These are phyloP conservation scores for Eupithecia pulchellata DNA, from an alignment of 2,888 invertebrate species.

Conservation along the genomic window DNA sequence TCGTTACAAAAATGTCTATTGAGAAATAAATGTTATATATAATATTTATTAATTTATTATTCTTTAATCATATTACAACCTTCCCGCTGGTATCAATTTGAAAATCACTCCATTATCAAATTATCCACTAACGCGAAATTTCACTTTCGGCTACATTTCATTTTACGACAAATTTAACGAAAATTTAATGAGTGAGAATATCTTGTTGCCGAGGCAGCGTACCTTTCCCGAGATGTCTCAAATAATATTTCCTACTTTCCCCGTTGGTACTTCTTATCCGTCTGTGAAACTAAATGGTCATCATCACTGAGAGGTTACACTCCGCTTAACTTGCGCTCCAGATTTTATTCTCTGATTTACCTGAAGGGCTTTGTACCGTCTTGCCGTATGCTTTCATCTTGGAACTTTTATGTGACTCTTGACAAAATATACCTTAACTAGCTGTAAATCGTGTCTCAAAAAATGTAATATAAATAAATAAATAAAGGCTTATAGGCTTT, in stretches of 20 bases:
- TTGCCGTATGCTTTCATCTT: conserved; percentile 16
- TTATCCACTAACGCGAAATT: conserved; percentile 5
- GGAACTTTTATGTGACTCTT: not conserved
- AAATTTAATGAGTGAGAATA: conserved; percentile 13
- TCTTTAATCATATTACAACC: not conserved
- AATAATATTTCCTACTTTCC: conserved; percentile 21
- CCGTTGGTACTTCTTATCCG: conserved; percentile 20
- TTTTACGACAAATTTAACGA: conserved; percentile 11
- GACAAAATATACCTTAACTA: not conserved
- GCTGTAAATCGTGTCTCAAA: not conserved
- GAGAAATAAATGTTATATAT: not conserved
- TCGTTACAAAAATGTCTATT: not conserved
- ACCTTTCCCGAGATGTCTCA: conserved; percentile 6
- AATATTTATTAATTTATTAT: not conserved
- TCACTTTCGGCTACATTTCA: conserved; percentile 12
- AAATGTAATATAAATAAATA: too few species aligned
- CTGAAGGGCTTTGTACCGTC: conserved; percentile 16
- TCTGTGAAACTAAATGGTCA: conserved; percentile 41
- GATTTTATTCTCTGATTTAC: conserved; percentile 34
- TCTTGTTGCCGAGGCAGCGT: conserved; percentile 5
- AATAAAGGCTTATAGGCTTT: too few species aligned
- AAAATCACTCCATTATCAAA: conserved; percentile 13
- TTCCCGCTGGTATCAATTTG: conserved; percentile 8
- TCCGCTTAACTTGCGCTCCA: conserved; percentile 32
- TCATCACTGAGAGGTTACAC: conserved; percentile 26